Percentiles rank a stretch among this genome's conserved stretches.
These are phyloP conservation scores for Saguinus imperator DNA, from an alignment of 2,113 vertebrate genomes.

Conservation along the genomic window DNA sequence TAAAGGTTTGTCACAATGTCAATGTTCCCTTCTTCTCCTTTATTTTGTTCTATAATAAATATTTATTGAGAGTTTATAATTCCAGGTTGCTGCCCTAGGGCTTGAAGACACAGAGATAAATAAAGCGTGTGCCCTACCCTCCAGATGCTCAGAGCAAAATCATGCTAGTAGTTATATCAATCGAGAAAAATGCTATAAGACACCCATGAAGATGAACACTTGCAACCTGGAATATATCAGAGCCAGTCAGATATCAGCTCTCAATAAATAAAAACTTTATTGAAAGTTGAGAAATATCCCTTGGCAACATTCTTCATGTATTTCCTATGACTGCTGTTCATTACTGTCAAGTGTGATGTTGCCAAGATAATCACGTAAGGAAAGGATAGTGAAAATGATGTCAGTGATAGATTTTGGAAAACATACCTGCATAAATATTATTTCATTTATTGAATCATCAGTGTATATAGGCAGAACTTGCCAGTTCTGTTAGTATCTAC, in stretches of 20 bases:
- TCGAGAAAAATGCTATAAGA: neutral
- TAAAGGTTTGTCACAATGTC: too few relatives aligned
- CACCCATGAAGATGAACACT: neutral
- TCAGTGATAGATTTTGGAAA: neutral
- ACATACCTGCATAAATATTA: neutral
- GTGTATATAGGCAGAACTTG: neutral
- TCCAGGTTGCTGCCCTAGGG: neutral
- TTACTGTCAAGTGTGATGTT: neutral
- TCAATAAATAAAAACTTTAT: slow-evolving; percentile 1
- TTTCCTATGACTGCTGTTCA: neutral
- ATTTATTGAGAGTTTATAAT: neutral
- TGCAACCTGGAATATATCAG: neutral
- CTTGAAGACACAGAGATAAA: neutral
- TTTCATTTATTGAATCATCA: neutral
- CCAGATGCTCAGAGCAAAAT: neutral
- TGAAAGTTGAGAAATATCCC: slow-evolving; percentile 27
- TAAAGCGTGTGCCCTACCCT: neutral
- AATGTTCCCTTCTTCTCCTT: neutral
- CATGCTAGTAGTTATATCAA: neutral
- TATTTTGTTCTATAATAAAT: neutral
- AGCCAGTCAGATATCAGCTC: neutral
- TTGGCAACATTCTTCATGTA: neutral
- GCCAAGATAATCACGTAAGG: neutral
- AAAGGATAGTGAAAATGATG: neutral
- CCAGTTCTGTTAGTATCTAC: neutral